Evolutionary conservation across 2,113 vertebrate genomes (phyloP).

Genomic region (Boulengeromyrus knoepffleri): DNA sequence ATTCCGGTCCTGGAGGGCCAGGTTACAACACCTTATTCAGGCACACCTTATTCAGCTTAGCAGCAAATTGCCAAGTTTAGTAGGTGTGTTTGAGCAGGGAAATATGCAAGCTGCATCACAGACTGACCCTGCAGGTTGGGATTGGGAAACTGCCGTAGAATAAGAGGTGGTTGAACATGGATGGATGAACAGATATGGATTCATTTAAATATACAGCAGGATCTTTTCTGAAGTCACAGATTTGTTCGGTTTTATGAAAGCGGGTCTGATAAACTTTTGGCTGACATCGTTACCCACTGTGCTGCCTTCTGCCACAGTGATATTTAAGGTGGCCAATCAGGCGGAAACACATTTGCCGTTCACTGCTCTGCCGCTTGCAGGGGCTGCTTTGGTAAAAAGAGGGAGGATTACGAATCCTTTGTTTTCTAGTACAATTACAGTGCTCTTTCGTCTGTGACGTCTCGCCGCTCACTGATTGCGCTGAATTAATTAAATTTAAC

Average conservation of each 20-base stretch:
- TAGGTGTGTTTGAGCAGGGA: not conserved
- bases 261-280: not conserved
- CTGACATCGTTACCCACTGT: not conserved
- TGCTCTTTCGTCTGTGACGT: not conserved
- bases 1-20: not conserved
- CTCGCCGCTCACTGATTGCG: not conserved
- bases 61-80: not conserved
- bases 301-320: not conserved
- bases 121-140: not conserved
- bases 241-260: not conserved
- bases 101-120: not conserved
- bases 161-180: not conserved
- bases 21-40: not conserved
- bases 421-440: conserved; percentile 2
- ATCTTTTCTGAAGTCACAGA: not conserved
- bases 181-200: not conserved
- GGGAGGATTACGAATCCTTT: not conserved
- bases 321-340: not conserved
- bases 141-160: not conserved
- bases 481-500: conserved; percentile 15
- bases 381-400: not conserved
- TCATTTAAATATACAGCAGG: not conserved
- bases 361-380: not conserved
- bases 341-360: not conserved
- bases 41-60: not conserved